Evolutionary conservation across 2,797 vertebrate species (phyloP), one percentile per base, ranked within the genome.

Genomic region (Netta rufina): DNA sequence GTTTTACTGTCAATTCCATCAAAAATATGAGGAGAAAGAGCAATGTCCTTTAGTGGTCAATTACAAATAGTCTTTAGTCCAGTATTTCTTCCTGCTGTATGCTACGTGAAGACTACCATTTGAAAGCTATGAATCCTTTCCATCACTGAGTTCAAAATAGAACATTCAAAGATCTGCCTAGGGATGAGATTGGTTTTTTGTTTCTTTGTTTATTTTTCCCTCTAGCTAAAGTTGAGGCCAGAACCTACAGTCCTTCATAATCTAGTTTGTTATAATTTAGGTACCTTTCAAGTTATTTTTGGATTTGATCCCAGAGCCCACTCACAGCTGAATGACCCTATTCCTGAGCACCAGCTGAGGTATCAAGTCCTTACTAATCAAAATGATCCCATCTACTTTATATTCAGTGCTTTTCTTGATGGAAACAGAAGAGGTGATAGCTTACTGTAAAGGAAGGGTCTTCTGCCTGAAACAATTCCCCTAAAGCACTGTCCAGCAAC

Each of bases 221-320:
- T 71, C 13, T 15, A 60, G n/a, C 20, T 87, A 43, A 84, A 90
- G 25, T 6, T 72, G 8, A 28, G 54, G 18, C 19, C 45, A 53
- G 38, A 75, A 72, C n/a, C 33, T 86, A 54, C 19, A 57, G 28
- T 61, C 15, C 33, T 87, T 24, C 32, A 6, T 79, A 64, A 64
- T 86, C 45, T 36, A 13, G 3, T 78, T 91, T 57, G 33, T 66
- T 67, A 47, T 33, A 58, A 33, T 57, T 91, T 45, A 80, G 53
- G 6, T 75, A n/a, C 33, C 36, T 81, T 86, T 57, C 51, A 78
- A 89, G 39, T 47, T 92, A 79, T 89, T 95, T 93, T 82, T 82
- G 67, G 51, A 36, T 53, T 82, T 82, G 38, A 5, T 70, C 38
- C 51, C 61, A 58, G 45, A 78, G 82, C 18, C 2, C 22, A 78